phyloP scores from a whole-genome alignment of 2,888 invertebrate species.

The Tetragonula carbonaria region DNA sequence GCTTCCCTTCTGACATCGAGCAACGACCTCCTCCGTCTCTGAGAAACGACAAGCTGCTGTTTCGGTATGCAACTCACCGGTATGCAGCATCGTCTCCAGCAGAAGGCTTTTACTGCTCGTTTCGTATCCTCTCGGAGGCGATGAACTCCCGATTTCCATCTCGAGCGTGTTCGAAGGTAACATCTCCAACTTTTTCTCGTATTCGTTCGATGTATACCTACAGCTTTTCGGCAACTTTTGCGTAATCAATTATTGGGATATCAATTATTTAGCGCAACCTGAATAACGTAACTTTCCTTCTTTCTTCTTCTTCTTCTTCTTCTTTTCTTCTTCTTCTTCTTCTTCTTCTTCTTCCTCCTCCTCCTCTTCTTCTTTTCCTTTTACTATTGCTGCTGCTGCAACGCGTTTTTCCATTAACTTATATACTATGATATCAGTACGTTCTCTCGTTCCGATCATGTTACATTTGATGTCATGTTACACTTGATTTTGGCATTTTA shows the following conservation, averaged over 20 bases:
- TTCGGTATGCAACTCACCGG: conserved; percentile 42
- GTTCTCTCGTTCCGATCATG: not conserved
- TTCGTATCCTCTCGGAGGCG: conserved; percentile 47
- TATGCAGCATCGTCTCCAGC: conserved; percentile 57
- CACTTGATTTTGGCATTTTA: conserved; percentile 35
- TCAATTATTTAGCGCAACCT: conserved; percentile 38
- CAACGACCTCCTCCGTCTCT: conserved; percentile 51
- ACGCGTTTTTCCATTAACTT: conserved; percentile 8
- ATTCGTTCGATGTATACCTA: conserved; percentile 15
- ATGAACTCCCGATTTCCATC: conserved; percentile 46
- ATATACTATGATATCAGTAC: not conserved
- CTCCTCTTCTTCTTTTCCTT: not conserved
- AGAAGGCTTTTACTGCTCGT: conserved; percentile 48
- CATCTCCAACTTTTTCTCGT: conserved; percentile 40
- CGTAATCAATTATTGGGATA: not conserved
- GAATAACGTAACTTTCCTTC: not conserved
- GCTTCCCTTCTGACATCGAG: conserved; percentile 50
- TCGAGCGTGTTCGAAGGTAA: conserved; percentile 53
- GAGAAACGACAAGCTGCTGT: conserved; percentile 45
- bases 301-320: not conserved
- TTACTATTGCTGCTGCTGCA: not conserved
- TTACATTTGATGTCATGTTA: conserved; percentile 36
- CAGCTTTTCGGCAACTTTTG: not conserved
- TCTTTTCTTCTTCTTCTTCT: not conserved
- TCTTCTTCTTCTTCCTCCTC: not conserved